Conservation (phyloP, 2,797 vertebrate species). For the Vipera latastei region DNA sequence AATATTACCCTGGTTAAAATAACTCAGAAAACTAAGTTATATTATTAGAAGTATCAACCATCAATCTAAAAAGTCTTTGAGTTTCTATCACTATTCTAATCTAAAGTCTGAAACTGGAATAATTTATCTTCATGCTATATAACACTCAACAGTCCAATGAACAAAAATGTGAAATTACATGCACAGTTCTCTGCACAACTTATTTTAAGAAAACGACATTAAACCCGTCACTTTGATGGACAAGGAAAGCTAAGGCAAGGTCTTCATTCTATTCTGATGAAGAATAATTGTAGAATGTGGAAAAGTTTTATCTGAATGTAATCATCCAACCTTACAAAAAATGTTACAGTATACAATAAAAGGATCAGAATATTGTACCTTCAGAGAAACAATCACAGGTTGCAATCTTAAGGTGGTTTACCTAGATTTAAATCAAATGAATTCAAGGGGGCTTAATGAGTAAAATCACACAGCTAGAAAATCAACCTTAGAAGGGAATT, state of each 20-base stretch:
- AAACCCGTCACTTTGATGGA: conserved; percentile 12
- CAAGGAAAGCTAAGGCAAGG: neutral
- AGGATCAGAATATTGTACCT: neutral
- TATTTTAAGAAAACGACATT: conserved; percentile 13
- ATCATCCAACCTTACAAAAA: fast-evolving
- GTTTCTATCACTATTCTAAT: neutral
- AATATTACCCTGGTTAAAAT: conserved; percentile 18
- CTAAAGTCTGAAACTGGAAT: neutral
- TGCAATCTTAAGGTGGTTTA: neutral
- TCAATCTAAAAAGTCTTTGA: conserved; percentile 17
- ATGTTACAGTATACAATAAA: neutral
- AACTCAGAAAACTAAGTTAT: conserved; percentile 8
- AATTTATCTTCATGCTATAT: conserved; percentile 15
- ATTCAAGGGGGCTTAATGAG: neutral
- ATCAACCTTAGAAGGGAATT: neutral
- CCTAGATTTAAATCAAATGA: neutral
- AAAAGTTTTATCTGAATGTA: neutral
- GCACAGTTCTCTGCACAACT: neutral
- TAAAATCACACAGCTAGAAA: neutral
- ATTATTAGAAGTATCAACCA: conserved; percentile 1
- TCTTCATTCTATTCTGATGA: neutral
- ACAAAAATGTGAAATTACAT: conserved; percentile 2
- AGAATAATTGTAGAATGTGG: neutral
- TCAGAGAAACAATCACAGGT: neutral
- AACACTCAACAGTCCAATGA: conserved; percentile 26